Evolutionary conservation across 2,888 invertebrate genomes (phyloP), one percentile per base, ranked within the genome.

Genomic region (Coleophora flavipennella): DNA sequence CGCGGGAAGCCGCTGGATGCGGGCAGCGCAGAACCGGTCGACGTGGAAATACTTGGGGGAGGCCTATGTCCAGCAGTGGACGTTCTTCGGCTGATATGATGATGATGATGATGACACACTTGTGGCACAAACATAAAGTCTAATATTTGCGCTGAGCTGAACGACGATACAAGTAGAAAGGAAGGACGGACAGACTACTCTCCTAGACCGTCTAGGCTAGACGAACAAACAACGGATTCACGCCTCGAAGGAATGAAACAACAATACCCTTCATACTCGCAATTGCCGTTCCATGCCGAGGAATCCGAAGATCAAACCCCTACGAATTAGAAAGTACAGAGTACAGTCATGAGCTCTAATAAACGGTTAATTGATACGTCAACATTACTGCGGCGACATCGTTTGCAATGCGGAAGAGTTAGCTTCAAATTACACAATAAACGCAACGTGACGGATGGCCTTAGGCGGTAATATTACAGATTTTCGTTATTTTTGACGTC

Each of bases 171-270:
- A 51, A 53, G 41, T 51, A 45, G 55, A 51, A 44, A 51, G 46
- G 51, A 51, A 44, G 50, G 49, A 50, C 45, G 46, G 48, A 37
- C 42, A 39, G 25, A 35, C 12, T 40, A 36, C 29, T 40, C 38
- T 37, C n/a, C n/a, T n/a, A n/a, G n/a, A n/a, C 39, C 33, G 35
- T 27, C 38, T 39, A 44, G 28, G 10, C 45, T 38, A 49, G 44
- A 45, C 53, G 49, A 56, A 61, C 59, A 59, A 62, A 58, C 56
- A 46, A 48, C 59, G 64, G 65, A 65, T 59, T 57, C 55, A 57
- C 62, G 56, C 59, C 60, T 60, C 53, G 42, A 39, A 36, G 52
- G 42, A 39, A 36, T 49, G 49, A 44, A 56, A 57, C 56, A 64
- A 66, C 60, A 57, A 53, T 54, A 52, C 49, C 51, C 48, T 48